phyloP scores from a whole-genome alignment of 2,113 vertebrate genomes.

The Fukomys damarensis region DNA sequence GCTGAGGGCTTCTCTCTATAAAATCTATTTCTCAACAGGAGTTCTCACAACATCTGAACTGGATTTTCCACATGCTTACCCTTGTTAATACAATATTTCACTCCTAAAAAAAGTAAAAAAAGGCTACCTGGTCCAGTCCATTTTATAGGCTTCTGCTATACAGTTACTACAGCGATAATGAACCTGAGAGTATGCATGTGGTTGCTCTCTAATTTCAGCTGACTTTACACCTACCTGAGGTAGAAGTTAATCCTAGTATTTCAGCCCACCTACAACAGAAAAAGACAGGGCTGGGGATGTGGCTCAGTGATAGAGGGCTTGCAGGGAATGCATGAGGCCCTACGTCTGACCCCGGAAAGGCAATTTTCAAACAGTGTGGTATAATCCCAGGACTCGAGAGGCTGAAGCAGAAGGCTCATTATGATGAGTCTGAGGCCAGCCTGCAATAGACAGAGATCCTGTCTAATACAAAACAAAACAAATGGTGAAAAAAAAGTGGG shows the following conservation, averaged over 20 bases:
- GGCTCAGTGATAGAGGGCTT: background rate
- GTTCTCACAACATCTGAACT: background rate
- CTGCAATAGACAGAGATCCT: background rate
- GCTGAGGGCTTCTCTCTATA: constrained; percentile 16
- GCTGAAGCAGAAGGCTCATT: background rate
- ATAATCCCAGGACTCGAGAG: background rate
- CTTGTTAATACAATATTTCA: background rate
- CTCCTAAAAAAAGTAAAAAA: background rate
- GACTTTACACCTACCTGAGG: background rate
- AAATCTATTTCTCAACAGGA: constrained; percentile 57
- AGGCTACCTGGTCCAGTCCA: background rate
- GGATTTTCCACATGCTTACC: constrained; percentile 4
- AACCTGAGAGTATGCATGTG: background rate
- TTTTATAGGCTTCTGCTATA: background rate
- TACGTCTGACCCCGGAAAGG: background rate
- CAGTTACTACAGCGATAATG: background rate
- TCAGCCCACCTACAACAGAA: background rate
- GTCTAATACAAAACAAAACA: background rate
- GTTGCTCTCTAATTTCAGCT: background rate
- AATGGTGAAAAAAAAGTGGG: constrained; percentile 1
- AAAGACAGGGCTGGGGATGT: constrained; percentile 1
- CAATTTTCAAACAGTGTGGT: background rate
- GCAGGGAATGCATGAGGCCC: background rate
- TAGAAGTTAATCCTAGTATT: background rate
- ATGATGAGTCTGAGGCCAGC: background rate